Conservation (phyloP, 1,140 invertebrate species). For the Hirudo medicinalis region DNA sequence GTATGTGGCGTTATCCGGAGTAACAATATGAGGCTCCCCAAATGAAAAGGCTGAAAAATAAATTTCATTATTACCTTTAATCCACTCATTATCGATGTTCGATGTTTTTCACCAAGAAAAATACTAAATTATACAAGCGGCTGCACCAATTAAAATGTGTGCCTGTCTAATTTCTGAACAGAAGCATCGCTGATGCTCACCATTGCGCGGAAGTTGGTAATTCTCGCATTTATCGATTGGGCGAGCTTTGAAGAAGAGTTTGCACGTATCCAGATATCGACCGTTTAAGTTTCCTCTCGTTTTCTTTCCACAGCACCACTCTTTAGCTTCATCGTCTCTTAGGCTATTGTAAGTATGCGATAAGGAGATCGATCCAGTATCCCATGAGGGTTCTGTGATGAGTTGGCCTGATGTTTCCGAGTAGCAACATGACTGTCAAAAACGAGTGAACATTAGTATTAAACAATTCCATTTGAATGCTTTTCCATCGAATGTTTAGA, state of each 20-base stretch:
- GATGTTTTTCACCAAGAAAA: too few relatives aligned
- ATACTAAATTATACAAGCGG: too few relatives aligned
- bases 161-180: neutral
- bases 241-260: constrained; percentile 14
- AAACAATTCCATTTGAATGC: too few relatives aligned
- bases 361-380: constrained; percentile 5
- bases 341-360: neutral
- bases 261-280: constrained; percentile 8
- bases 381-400: constrained; percentile 8
- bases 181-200: constrained; percentile 3
- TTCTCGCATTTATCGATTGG: constrained; percentile 16
- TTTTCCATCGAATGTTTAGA: too few relatives aligned
- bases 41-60: constrained; percentile 10
- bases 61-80: neutral
- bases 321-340: neutral
- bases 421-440: too few relatives aligned
- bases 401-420: neutral
- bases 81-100: too few relatives aligned
- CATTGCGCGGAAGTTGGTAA: constrained; percentile 1
- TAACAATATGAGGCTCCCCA: constrained; percentile 20
- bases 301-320: constrained; percentile 13
- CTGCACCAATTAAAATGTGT: neutral
- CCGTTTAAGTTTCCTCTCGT: too few relatives aligned
- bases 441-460: too few relatives aligned
- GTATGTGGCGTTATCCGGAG: constrained; percentile 18